Evolutionary conservation across 2,888 invertebrate species (phyloP).

Genomic region (Macrophya annulata): DNA sequence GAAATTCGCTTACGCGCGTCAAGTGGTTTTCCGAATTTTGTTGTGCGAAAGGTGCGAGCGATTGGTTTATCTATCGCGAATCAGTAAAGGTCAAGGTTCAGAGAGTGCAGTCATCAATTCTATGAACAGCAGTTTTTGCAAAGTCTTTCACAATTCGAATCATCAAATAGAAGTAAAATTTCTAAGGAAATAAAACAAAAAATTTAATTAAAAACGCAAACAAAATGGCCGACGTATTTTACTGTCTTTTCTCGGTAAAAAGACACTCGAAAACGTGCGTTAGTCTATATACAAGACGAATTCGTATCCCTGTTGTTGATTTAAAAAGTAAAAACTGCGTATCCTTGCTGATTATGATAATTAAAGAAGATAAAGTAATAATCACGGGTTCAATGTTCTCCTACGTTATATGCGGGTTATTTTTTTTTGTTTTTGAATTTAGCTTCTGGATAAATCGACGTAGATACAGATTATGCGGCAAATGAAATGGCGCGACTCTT

Average conservation of each 20-base stretch:
- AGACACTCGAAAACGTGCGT: background rate
- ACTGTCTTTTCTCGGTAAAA: background rate
- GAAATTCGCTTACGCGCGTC: slow-evolving; percentile 12
- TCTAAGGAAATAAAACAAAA: background rate
- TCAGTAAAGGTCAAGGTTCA: slow-evolving; percentile 18
- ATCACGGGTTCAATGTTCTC: background rate
- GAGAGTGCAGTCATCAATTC: background rate
- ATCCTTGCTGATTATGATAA: background rate
- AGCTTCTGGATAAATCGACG: background rate
- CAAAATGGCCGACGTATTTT: slow-evolving; percentile 35
- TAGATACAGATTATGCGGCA: slow-evolving; percentile 40
- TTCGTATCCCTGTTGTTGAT: background rate
- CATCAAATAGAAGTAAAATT: background rate
- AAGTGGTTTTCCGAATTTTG: background rate
- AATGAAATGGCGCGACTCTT: slow-evolving; percentile 49
- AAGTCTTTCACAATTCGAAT: background rate
- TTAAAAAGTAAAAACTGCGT: background rate
- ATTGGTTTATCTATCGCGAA: background rate
- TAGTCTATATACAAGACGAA: background rate
- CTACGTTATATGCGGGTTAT: background rate
- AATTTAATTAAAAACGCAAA: slow-evolving; percentile 22
- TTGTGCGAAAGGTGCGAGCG: background rate
- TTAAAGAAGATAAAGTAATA: background rate
- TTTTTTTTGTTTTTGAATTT: background rate
- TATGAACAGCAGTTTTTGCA: background rate